Base-by-base conservation (phyloP, 2,113 vertebrate genomes). In the Eolophus roseicapilla region DNA sequence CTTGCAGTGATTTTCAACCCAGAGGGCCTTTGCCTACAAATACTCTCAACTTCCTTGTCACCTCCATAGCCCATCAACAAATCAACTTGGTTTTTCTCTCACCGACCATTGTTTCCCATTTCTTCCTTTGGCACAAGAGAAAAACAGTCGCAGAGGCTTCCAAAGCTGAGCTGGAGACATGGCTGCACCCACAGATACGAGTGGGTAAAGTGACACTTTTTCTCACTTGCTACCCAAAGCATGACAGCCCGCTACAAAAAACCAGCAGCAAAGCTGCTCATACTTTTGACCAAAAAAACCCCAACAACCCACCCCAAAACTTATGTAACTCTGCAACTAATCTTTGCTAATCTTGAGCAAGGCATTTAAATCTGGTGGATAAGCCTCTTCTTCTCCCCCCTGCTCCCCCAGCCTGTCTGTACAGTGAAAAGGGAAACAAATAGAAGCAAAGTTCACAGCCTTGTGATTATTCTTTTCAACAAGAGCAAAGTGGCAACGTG, bases 311-410 rank as follows among this genome's bases (percentile, higher is more conserved):
- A 85, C 63, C 29, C 28, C 89, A 33, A 96, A 97, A 88, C 31
- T 80, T 92, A 91, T 13, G 55, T 77, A 97, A 96, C 65, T 52
- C 53, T 41, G 20, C 23, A 90, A 91, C 87, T 98, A 93, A 96
- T 93, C 92, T 95, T 83, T 27, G 2, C 24, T 97, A 97, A 96
- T 94, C 92, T 95, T 86, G 86, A 93, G 96, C 64, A 74, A 95
- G 82, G 53, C 70, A 88, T 93, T 87, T 91, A 88, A 96, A 97
- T 93, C 87, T 41, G 9, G 20, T 46, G 43, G 85, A 57, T 92
- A 97, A 95, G 87, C 86, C 90, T 90, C 44, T 90, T 85, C 85
- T 87, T 90, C 41, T 67, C 53, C 4, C 24, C 24, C 14, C 29
- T 44, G 5, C 31, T 37, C 49, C 27, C 31, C 64, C 77, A 70